Base-by-base conservation (phyloP, 2,888 invertebrate species). In the Ariolimax columbianus region DNA sequence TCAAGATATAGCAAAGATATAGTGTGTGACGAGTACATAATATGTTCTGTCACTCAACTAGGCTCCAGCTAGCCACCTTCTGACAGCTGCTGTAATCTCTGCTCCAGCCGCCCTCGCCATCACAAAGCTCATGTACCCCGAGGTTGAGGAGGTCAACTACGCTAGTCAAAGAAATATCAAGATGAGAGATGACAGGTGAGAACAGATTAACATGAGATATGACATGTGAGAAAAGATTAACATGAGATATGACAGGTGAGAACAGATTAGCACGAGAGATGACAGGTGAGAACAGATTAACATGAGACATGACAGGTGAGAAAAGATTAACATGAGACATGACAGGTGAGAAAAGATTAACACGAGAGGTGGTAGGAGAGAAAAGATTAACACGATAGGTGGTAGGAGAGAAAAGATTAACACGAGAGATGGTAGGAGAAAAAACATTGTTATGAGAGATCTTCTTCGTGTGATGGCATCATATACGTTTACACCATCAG, bases 281-380 rank as follows among this genome's bases (percentile, higher is more conserved):
- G 47, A 47, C 47, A 9, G n/a, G n/a, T n/a, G n/a, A n/a, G 98
- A 59, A 59, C n/a, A n/a, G 6, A 6, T 47, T 6, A 47, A 47
- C 47, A 47, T 47, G 47, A 47, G 47, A 47, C 6, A 47, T 47
- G 47, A 47, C 47, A 9, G n/a, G n/a, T n/a, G n/a, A n/a, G 98
- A 59, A 59, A n/a, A 59, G 19, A 19, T 17, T 19, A 59, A 59
- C 26, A 59, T 17, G 59, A 59, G n/a, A 26, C n/a, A n/a, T n/a
- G n/a, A n/a, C n/a, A 59, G 4, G 23, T 17, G n/a, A 59, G 59
- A 59, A 59, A n/a, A 59, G 19, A 19, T 17, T 19, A 59, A 59
- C 26, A 59, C 9, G 59, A 59, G n/a, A 26, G n/a, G n/a, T n/a
- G n/a, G n/a, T n/a, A 59, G 4, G 23, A 59, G n/a, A 59, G 59